A percentile compares a stretch with the other conserved stretches of the same genome.
Conservation (phyloP, 1,140 invertebrate species). For the Solenopsis invicta region DNA sequence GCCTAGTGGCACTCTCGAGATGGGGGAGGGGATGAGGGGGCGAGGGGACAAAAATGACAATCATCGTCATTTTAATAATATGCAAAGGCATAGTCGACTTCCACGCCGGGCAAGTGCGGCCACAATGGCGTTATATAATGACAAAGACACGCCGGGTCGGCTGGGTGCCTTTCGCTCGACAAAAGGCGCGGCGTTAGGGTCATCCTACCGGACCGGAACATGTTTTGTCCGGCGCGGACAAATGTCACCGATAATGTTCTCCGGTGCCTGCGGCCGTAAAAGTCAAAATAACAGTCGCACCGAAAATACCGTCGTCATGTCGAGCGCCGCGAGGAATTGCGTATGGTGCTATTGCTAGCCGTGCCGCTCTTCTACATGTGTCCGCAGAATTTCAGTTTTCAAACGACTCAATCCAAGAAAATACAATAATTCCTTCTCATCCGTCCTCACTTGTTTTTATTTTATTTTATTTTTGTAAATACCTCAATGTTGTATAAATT, state of each 20-base stretch:
- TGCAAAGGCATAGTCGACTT: slow-evolving; percentile 82
- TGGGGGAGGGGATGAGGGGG: slow-evolving; percentile 63
- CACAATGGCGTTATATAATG: slow-evolving; percentile 88
- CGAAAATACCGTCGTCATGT: slow-evolving; percentile 56
- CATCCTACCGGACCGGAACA: slow-evolving; percentile 87
- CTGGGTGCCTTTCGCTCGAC: slow-evolving; percentile 85
- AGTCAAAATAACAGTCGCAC: slow-evolving; percentile 78
- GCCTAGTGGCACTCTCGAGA: slow-evolving; percentile 45
- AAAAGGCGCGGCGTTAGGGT: slow-evolving; percentile 87
- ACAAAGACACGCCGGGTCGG: slow-evolving; percentile 85
- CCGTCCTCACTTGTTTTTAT: too few relatives aligned
- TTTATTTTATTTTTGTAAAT: neutral
- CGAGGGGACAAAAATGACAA: slow-evolving; percentile 86
- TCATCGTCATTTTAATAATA: slow-evolving; percentile 87
- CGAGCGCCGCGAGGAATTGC: slow-evolving; percentile 1
- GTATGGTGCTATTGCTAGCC: neutral
- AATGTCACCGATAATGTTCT: slow-evolving; percentile 84
- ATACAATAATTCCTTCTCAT: neutral
- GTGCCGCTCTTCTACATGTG: neutral
- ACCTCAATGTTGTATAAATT: neutral
- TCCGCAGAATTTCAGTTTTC: neutral
- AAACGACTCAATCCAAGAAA: slow-evolving; percentile 29
- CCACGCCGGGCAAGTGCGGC: slow-evolving; percentile 86
- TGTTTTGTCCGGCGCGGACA: slow-evolving; percentile 86
- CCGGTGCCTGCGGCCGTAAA: slow-evolving; percentile 77